Base-by-base conservation (phyloP, 2,113 vertebrate species). In the Eulemur macaco region DNA sequence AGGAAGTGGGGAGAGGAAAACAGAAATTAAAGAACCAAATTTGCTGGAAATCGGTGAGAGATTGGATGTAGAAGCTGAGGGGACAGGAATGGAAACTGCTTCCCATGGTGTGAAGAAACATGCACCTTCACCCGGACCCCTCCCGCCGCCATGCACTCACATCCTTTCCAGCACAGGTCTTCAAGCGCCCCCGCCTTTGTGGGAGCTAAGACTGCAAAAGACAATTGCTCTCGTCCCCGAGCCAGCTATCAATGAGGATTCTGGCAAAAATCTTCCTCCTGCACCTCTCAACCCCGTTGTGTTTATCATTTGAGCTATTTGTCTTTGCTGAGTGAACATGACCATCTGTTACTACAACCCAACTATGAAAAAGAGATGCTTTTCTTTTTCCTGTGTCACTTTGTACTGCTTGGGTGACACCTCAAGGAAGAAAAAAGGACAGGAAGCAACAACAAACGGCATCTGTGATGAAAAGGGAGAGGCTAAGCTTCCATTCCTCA, bases 371-470 rank as follows among this genome's bases (percentile, higher is more conserved):
- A 95, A 88, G 76, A 93, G 76, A 95, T 23, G 66, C 37, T 94
- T 97, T 96, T 94, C 63, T 92, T 96, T 92, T 86, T 91, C 66
- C 69, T 10, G 0, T 94, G 93, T 94, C 96, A 98, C 64, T 96
- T 92, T 96, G 74, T 82, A 94, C 86, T 86, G 63, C 68, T 85
- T 66, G 66, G 94, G 86, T 87, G 96, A 97, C 96, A 96, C 29
- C 91, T 95, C 84, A 85, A 92, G 60, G 64, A 92, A 94, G 54
- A 58, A 81, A 85, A 90, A 87, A 95, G 88, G 37, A 69, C 63
- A 50, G 82, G 68, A 96, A 93, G 78, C 52, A 91, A 87, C 86
- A 93, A 97, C 96, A 97, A 94, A 97, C 15, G 21, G 47, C 39
- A 93, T 68, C 29, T 0, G 2, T 85, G 96, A 95, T 96, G 39